Evolutionary conservation across 1,140 invertebrate species (phyloP).

Genomic region (Saxidomus purpurata): DNA sequence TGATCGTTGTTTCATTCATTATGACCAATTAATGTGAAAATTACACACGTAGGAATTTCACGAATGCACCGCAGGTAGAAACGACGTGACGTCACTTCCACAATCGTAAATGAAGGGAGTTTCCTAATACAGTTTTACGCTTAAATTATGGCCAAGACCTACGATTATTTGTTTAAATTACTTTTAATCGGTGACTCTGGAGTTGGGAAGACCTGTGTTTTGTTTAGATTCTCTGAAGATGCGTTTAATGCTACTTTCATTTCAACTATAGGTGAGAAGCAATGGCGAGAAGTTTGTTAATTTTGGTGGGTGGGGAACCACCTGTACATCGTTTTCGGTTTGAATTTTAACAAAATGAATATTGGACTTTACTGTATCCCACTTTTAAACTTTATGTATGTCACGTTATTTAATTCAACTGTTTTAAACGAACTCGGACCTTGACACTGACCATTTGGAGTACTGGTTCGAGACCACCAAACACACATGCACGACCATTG

Average conservation of each 20-base stretch:
- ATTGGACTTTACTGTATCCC: no score
- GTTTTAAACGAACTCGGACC: no score
- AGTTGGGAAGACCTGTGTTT: constrained; percentile 99
- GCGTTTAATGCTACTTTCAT: constrained; percentile 99
- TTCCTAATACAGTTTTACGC: constrained; percentile 80
- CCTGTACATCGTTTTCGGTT: neutral
- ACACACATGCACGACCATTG: no score
- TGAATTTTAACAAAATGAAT: no score
- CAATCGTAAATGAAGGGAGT: constrained; percentile 84
- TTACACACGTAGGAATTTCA: neutral
- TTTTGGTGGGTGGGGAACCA: constrained; percentile 57
- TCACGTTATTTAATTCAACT: no score
- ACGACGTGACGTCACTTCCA: constrained; percentile 64
- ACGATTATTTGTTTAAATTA: constrained; percentile 99
- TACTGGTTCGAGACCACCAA: no score
- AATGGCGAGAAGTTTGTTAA: neutral
- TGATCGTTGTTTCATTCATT: no score
- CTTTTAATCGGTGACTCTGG: constrained; percentile 99
- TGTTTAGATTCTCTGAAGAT: constrained; percentile 99
- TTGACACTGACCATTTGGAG: no score
- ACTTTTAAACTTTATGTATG: no score
- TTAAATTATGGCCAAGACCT: constrained; percentile 92
- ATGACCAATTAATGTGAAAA: neutral
- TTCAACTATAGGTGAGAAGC: constrained; percentile 82
- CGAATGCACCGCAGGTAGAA: constrained; percentile 44